Evolutionary conservation across 2,888 invertebrate genomes (phyloP).

Genomic region (Protula sp.): DNA sequence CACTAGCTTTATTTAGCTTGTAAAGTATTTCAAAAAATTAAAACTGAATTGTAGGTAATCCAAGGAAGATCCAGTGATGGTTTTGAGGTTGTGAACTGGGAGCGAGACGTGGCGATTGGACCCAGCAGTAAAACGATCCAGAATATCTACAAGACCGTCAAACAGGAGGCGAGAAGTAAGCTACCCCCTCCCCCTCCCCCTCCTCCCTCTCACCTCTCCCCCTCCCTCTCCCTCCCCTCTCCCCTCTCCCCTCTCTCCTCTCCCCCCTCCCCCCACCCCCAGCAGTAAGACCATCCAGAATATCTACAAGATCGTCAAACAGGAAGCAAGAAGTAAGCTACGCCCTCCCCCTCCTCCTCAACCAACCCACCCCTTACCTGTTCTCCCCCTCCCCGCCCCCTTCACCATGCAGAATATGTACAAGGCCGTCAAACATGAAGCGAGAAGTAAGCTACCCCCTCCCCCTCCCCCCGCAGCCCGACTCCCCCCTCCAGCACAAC

Average conservation of each 20-base stretch:
- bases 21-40: too few relatives aligned
- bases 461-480: too few relatives aligned
- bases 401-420: constrained; percentile 24
- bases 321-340: constrained; percentile 40
- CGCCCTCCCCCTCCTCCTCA: too few relatives aligned
- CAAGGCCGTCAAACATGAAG: constrained; percentile 30
- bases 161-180: constrained; percentile 39
- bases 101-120: constrained; percentile 20
- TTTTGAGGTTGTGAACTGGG: constrained; percentile 12
- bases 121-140: constrained; percentile 26
- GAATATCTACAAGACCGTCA: constrained; percentile 25
- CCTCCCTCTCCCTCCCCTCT: too few relatives aligned
- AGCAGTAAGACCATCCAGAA: constrained; percentile 23
- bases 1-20: too few relatives aligned
- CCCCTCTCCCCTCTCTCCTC: too few relatives aligned
- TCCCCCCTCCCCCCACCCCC: too few relatives aligned
- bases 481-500: too few relatives aligned
- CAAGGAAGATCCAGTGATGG: constrained; percentile 2
- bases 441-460: constrained; percentile 41
- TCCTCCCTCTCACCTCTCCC: too few relatives aligned
- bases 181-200: too few relatives aligned
- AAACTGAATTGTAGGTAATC: neutral
- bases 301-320: constrained; percentile 26
- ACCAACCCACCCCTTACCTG: too few relatives aligned
- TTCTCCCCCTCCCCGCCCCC: too few relatives aligned